A percentile compares a stretch with the other conserved stretches of the same genome.
These are phyloP conservation scores for Drosophila elegans DNA, from an alignment of 1,140 invertebrate genomes.

Conservation along the genomic window DNA sequence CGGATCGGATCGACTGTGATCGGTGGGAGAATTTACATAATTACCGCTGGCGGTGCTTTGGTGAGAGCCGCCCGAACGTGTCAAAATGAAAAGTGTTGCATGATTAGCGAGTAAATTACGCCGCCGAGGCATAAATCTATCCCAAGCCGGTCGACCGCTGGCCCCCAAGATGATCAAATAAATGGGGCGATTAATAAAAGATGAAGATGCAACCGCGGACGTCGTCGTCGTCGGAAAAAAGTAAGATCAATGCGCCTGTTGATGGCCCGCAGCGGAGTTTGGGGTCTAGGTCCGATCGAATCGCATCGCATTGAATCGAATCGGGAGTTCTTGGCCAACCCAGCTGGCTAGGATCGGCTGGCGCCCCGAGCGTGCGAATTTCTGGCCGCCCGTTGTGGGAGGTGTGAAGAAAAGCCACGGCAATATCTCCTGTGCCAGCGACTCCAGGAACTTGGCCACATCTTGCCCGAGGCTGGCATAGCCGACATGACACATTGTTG, in stretches of 20 bases:
- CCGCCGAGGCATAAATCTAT: constrained; percentile 68
- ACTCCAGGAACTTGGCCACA: constrained; percentile 42
- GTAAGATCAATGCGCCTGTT: constrained; percentile 44
- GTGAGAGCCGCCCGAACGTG: constrained; percentile 72
- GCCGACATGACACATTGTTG: constrained; percentile 73
- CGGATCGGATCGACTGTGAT: constrained; percentile 11
- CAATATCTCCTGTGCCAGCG: constrained; percentile 17
- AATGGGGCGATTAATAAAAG: constrained; percentile 78
- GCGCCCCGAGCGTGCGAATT: constrained; percentile 68
- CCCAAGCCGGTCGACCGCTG: constrained; percentile 19
- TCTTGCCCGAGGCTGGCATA: constrained; percentile 48
- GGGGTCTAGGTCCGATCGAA: constrained; percentile 29
- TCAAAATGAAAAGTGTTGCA: constrained; percentile 82
- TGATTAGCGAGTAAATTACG: constrained; percentile 80
- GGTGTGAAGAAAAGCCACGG: constrained; percentile 62
- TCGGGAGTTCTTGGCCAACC: constrained; percentile 11
- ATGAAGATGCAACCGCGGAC: constrained; percentile 68
- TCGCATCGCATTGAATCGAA: not conserved
- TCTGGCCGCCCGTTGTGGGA: constrained; percentile 67
- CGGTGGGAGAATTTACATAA: constrained; percentile 69
- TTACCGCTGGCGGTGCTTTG: constrained; percentile 77
- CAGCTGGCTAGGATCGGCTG: constrained; percentile 67
- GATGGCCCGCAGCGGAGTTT: constrained; percentile 44
- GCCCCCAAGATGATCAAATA: constrained; percentile 72
- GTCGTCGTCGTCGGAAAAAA: constrained; percentile 5